These are phyloP conservation scores for Miltochrista miniata DNA, from an alignment of 2,888 invertebrate genomes.

Conservation along the genomic window DNA sequence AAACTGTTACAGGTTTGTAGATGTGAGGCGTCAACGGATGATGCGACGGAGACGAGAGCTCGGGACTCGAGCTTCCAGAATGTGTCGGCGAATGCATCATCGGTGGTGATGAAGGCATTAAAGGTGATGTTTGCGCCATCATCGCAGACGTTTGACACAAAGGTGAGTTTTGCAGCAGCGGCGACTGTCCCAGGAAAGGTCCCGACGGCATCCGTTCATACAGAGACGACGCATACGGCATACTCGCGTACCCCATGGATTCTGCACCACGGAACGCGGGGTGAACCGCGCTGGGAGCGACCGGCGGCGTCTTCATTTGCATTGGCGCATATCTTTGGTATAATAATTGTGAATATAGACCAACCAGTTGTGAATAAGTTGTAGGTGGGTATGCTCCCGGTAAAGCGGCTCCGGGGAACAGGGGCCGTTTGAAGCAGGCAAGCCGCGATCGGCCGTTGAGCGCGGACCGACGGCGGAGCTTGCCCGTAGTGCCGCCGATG, in stretches of 20 bases:
- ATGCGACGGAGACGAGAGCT: slow-evolving; percentile 67
- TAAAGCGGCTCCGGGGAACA: slow-evolving; percentile 85
- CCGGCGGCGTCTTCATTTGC: slow-evolving; percentile 77
- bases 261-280: slow-evolving; percentile 72
- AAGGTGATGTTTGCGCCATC: slow-evolving; percentile 55
- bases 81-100: slow-evolving; percentile 63
- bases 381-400: slow-evolving; percentile 84
- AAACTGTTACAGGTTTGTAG: slow-evolving; percentile 83
- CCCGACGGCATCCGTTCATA: slow-evolving; percentile 65
- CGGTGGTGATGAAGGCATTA: slow-evolving; percentile 74
- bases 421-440: slow-evolving; percentile 93
- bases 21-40: slow-evolving; percentile 75
- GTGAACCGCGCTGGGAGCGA: slow-evolving; percentile 80
- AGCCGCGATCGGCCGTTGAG: slow-evolving; percentile 94
- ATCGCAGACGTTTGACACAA: slow-evolving; percentile 48
- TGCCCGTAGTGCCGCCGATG: slow-evolving; percentile 99
- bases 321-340: slow-evolving; percentile 87
- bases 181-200: slow-evolving; percentile 57
- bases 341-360: slow-evolving; percentile 85
- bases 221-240: slow-evolving; percentile 68
- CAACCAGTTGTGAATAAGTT: slow-evolving; percentile 82
- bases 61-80: slow-evolving; percentile 71
- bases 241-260: slow-evolving; percentile 65
- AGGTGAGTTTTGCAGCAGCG: slow-evolving; percentile 54
- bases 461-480: slow-evolving; percentile 93